Conservation (phyloP, 2,113 vertebrate genomes). For the Dromas ardeola region DNA sequence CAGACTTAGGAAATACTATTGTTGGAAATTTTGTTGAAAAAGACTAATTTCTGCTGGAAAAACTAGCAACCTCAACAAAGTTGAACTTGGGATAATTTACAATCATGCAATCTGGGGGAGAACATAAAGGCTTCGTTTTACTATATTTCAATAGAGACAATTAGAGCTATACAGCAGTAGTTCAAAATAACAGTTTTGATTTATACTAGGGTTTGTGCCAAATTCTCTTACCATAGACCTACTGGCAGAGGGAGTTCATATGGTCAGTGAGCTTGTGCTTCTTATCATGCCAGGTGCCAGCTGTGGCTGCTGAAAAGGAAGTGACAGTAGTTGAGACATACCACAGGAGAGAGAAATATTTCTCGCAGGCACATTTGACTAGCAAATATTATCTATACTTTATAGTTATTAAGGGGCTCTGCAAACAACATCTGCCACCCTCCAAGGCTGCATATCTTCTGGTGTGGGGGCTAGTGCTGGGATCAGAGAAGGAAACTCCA, state of each 20-base stretch:
- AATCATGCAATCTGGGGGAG: neutral
- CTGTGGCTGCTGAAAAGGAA: neutral
- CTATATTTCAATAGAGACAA: neutral
- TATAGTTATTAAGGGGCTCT: neutral
- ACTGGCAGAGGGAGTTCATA: neutral
- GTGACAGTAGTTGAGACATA: neutral
- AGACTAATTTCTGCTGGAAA: neutral
- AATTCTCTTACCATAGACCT: neutral
- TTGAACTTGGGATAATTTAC: neutral
- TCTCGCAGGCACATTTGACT: neutral
- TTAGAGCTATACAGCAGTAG: neutral
- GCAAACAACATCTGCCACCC: neutral
- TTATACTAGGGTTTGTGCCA: neutral
- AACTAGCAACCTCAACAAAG: neutral
- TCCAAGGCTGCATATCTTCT: neutral
- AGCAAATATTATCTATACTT: neutral
- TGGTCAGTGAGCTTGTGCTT: neutral
- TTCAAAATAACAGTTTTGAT: neutral
- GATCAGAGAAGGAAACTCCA: neutral
- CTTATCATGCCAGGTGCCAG: neutral
- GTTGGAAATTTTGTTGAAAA: neutral
- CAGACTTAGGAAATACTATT: neutral
- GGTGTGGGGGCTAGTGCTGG: neutral
- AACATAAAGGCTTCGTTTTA: neutral
- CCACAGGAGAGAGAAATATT: neutral